Base-by-base conservation (phyloP, 1,140 invertebrate species). In the Pachyrhynchus sulphureomaculatus region DNA sequence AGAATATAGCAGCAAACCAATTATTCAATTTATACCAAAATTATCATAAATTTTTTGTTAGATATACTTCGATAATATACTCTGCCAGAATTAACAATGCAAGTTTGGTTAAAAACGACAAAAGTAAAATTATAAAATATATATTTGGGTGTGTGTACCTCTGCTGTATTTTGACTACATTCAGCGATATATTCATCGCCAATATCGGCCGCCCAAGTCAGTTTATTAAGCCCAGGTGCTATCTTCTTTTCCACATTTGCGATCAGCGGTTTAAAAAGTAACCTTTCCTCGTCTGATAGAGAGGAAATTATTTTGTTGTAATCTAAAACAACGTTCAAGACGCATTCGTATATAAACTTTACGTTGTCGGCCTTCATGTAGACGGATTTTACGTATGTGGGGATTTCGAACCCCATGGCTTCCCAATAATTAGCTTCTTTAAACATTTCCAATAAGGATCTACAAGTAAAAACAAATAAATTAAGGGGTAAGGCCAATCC, bases 241-340 rank as follows among this genome's bases (percentile, higher is more conserved):
- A 93, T 85, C 77, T 90, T 90, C 68, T 85, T 86, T 72, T 93
- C 88, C 48, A 75, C 71, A 24, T 59, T 66, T 2, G 54, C 49
- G 59, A 67, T 84, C 8, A 86, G 59, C 0, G 82, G 81, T 49
- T 82, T 82, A 66, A 86, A 86, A 0, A 86, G 75, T 12, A 81
- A 67, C 8, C 84, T 73, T 66, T 86, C 85, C 20, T 83, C 77
- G 2, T 81, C 79, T 1, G 81, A 82, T 0, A 87, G 65, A 0
- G 81, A 79, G 2, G 78, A 75, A 12, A 94, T 70, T 26, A 93
- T 90, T 69, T 85, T 86, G 76, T 95, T 95, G 73, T 94, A 94
- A 34, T 89, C 86, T 18, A 86, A 79, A 0, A 90, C 86, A 1
- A 95, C 84, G 1, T 85, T 79, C 9, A 91, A 69, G 0, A 93